Evolutionary conservation across 2,797 vertebrate species (phyloP), one percentile per base, ranked within the genome.

Genomic region (Acanthurus lineatus): DNA sequence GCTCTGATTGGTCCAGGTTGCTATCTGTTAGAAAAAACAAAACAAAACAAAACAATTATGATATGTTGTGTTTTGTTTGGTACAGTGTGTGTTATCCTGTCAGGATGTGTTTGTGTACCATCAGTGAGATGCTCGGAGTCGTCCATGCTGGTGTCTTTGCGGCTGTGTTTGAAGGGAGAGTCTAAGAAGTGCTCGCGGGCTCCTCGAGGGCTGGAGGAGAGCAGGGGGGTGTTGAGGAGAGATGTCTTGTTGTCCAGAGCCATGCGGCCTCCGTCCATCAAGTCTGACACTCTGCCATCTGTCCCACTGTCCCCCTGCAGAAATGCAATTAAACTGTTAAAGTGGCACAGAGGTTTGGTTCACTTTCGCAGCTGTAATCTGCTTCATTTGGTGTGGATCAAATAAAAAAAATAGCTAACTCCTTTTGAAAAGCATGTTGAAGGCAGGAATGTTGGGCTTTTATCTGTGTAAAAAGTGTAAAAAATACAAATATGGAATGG

Each of bases 191-290:
- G 28, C 28, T 32, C 97, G 96, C 0, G 97, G 96, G 9, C 96
- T 4, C 96, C 0, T 96, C 92, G 72, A 99, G 88, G 68, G 28
- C 97, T 96, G 0, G 95, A 97, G 62, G 96, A 85, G 0, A 97
- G 97, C 0, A 96, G 95, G 1, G 97, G 98, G 0, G 97, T 98
- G 93, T 99, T 99, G 74, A 99, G 95, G 14, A 99, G 93, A 0
- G 98, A 99, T 5, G 98, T 98, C 94, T 99, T 99, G 93, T 99
- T 99, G 90, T 99, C 97, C 79, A 99, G 93, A 0, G 97, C 98
- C 2, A 93, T 97, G 63, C 98, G 95, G 22, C 97, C 96, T 0
- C 97, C 96, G 70, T 97, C 98, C 62, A 96, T 89, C 53, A 92
- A 81, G 5, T 94, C 92, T 0, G 94, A 81, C 53, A 92, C 90